phyloP scores from a whole-genome alignment of 2,888 invertebrate genomes.

The Tanaodytes sp. region DNA sequence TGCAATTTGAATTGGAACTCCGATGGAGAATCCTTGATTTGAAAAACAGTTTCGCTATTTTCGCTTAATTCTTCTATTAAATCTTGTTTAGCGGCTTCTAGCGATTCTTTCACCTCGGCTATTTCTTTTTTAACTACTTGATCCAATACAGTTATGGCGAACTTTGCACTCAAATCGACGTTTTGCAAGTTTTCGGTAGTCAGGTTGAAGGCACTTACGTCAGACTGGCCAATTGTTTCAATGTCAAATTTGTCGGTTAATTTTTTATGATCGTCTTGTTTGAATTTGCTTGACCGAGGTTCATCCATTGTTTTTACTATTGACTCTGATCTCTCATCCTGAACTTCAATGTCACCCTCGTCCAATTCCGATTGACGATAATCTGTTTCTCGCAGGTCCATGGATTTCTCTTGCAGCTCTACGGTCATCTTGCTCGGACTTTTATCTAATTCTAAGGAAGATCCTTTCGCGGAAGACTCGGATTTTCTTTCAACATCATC shows the following conservation, averaged over 20 bases:
- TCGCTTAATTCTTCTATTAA: conserved; percentile 80
- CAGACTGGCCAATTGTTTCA: conserved; percentile 63
- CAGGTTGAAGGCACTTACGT: conserved; percentile 74
- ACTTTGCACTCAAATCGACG: conserved; percentile 68
- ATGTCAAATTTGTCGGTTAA: conserved; percentile 59
- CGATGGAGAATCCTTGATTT: conserved; percentile 80
- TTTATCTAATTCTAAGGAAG: conserved; percentile 27
- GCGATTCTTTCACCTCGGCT: conserved; percentile 81
- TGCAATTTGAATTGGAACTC: conserved; percentile 81
- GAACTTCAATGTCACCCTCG: conserved; percentile 41
- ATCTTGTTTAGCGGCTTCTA: conserved; percentile 81
- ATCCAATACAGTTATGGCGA: conserved; percentile 69
- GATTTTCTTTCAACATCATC: conserved; percentile 28
- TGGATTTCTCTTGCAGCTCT: conserved; percentile 15
- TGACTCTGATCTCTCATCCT: conserved; percentile 73
- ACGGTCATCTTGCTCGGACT: conserved; percentile 25
- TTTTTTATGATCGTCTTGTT: conserved; percentile 62
- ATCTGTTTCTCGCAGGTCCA: conserved; percentile 1
- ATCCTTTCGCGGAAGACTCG: conserved; percentile 34
- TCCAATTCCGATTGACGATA: conserved; percentile 28
- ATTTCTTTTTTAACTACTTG: conserved; percentile 80
- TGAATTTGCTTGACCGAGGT: conserved; percentile 22
- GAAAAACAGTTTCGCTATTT: conserved; percentile 75
- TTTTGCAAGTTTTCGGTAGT: conserved; percentile 66
- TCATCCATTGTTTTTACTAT: conserved; percentile 68